Evolutionary conservation across 2,797 vertebrate species (phyloP).

Genomic region (Petrocephalus schoutedeni): DNA sequence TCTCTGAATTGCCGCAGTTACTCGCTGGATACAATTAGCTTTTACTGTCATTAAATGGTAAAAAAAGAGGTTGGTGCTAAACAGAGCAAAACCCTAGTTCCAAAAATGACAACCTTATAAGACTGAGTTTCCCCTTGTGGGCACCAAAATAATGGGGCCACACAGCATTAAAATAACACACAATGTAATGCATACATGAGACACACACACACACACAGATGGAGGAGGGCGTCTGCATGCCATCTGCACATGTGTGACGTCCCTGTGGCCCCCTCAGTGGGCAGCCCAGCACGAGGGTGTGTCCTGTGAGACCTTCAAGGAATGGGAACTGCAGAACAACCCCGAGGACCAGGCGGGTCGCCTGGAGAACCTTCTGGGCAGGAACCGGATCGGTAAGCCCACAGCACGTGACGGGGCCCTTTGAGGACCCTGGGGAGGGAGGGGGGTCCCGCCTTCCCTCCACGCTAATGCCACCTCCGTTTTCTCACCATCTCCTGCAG

Average conservation of each 20-base stretch:
- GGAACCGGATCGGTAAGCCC: constrained; percentile 56
- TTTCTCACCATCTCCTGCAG: constrained; percentile 31
- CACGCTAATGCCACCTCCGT: background rate
- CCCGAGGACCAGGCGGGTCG: constrained; percentile 39
- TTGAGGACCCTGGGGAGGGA: background rate
- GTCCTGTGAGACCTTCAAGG: constrained; percentile 59
- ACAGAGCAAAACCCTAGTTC: too few species aligned
- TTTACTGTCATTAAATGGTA: too few species aligned
- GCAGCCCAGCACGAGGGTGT: constrained; percentile 55
- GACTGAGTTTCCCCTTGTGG: too few species aligned
- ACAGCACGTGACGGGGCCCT: background rate
- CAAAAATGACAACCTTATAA: too few species aligned
- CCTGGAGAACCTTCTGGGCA: constrained; percentile 42
- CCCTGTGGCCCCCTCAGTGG: constrained; percentile 39
- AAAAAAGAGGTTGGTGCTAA: too few species aligned
- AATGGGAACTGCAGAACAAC: constrained; percentile 56
- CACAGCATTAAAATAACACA: too few species aligned
- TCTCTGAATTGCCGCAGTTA: too few species aligned
- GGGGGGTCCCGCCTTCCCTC: background rate
- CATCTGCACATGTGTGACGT: background rate
- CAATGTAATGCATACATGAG: too few species aligned
- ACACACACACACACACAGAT: background rate
- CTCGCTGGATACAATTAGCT: too few species aligned
- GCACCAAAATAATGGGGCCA: too few species aligned
- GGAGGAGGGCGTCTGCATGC: background rate